phyloP scores from a whole-genome alignment of 2,113 vertebrate species.

The Climacteris rufus region DNA sequence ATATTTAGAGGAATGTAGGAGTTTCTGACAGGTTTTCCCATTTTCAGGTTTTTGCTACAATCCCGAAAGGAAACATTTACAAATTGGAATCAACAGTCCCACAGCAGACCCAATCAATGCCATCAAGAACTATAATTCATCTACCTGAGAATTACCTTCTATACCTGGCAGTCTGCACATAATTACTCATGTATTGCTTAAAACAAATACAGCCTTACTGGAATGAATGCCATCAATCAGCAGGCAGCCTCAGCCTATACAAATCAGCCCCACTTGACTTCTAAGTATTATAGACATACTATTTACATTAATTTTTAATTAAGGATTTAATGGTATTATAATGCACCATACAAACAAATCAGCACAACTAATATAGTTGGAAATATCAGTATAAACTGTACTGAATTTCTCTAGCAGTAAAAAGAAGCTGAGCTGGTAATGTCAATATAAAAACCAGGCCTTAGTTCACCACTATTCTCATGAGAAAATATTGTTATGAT shows the following conservation, averaged over 20 bases:
- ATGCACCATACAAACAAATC: background rate
- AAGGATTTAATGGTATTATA: background rate
- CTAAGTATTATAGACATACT: background rate
- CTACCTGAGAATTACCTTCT: background rate
- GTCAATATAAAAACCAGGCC: conserved; percentile 19
- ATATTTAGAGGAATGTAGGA: background rate
- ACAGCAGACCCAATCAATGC: background rate
- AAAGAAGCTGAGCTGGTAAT: conserved; percentile 40
- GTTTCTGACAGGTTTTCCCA: background rate
- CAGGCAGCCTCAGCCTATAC: background rate
- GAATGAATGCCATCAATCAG: conserved; percentile 45
- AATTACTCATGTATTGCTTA: conserved; percentile 35
- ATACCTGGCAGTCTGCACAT: background rate
- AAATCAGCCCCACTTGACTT: background rate
- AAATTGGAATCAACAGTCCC: conserved; percentile 14
- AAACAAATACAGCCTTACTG: conserved; percentile 37
- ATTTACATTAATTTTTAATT: conserved; percentile 21
- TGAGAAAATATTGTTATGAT: conserved; percentile 9
- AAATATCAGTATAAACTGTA: background rate
- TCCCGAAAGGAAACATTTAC: background rate
- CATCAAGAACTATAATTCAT: conserved; percentile 16
- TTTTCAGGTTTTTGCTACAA: background rate
- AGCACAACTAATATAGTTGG: background rate
- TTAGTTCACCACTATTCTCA: conserved; percentile 40
- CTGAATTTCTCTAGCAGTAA: conserved; percentile 26